Evolutionary conservation across 2,888 invertebrate species (phyloP), one percentile per base, ranked within the genome.

Genomic region (Orthosia gracilis): DNA sequence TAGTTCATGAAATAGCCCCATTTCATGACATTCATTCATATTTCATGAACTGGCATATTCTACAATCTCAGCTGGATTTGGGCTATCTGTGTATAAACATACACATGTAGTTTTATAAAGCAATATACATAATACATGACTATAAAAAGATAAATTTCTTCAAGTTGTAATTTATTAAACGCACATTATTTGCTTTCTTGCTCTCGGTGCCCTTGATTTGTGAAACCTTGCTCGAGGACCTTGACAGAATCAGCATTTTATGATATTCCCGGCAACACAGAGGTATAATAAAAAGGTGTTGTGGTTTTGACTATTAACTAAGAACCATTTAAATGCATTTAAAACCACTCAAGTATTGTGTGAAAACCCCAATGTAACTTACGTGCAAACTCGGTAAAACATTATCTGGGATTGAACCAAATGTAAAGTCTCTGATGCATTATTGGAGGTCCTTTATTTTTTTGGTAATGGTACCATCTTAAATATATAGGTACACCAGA

Each of bases 211-310:
- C 83, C 69, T 82, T 79, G 83, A 82, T 62, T 62, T 49, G 52
- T 50, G 21, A 49, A 82, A 77, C 64, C 52, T 76, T 67, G 66
- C 21, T n/a, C n/a, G 40, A 58, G 58, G 23, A 64, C 78, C 58
- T 82, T 78, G 82, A 64, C 54, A 50, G 63, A 78, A 47, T 82
- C 66, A 82, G 54, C 26, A 54, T 59, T 82, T 76, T 62, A 66
- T 47, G 47, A 65, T 79, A 79, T 69, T 79, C 65, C 65, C 26
- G 18, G 65, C 50, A 76, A 61, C 45, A n/a, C 50, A 47, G 13
- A 68, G 4, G 23, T 65, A 26, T 47, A 64, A 68, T 82, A 57
- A 76, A n/a, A 78, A 64, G 49, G 50, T 58, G 2, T 62, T 26
- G 23, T 49, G 57, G 66, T 63, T 52, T 40, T 78, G 61, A 76